These are phyloP conservation scores for Rhodophaea formosa DNA, from an alignment of 2,888 invertebrate genomes.

Conservation along the genomic window DNA sequence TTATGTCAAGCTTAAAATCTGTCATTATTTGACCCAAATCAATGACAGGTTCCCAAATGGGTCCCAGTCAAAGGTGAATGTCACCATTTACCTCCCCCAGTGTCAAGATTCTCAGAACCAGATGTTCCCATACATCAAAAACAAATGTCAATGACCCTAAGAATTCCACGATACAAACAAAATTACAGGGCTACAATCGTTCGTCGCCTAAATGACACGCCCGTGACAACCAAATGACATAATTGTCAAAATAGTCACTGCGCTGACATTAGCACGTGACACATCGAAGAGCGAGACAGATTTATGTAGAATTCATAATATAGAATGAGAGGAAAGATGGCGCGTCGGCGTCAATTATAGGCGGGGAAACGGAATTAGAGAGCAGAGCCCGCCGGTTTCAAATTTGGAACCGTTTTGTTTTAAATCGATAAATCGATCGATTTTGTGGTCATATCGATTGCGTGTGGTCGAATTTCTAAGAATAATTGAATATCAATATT, in stretches of 20 bases:
- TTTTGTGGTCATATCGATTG: slow-evolving; percentile 66
- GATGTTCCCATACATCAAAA: slow-evolving; percentile 72
- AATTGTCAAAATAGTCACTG: slow-evolving; percentile 80
- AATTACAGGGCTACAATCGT: slow-evolving; percentile 75
- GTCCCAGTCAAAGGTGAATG: slow-evolving; percentile 16
- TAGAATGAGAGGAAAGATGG: slow-evolving; percentile 52
- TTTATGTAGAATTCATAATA: slow-evolving; percentile 29
- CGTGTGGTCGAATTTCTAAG: slow-evolving; percentile 78
- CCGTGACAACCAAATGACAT: slow-evolving; percentile 79
- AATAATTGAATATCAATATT: slow-evolving; percentile 77
- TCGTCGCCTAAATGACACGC: slow-evolving; percentile 78
- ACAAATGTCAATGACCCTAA: slow-evolving; percentile 65
- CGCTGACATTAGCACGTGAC: slow-evolving; percentile 78
- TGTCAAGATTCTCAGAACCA: slow-evolving; percentile 36
- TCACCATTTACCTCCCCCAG: slow-evolving; percentile 29
- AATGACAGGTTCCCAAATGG: slow-evolving; percentile 16
- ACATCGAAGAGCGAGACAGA: slow-evolving; percentile 53
- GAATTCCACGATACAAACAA: slow-evolving; percentile 73
- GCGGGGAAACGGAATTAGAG: slow-evolving; percentile 80
- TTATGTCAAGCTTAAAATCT: slow-evolving; percentile 12
- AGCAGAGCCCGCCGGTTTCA: slow-evolving; percentile 68
- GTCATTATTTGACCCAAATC: slow-evolving; percentile 23
- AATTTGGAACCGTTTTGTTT: slow-evolving; percentile 79
- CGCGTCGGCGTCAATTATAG: slow-evolving; percentile 79
- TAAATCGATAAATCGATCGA: slow-evolving; percentile 78